These are phyloP conservation scores for Arrhopalites spinosus DNA, from an alignment of 2,888 invertebrate species.

Conservation along the genomic window DNA sequence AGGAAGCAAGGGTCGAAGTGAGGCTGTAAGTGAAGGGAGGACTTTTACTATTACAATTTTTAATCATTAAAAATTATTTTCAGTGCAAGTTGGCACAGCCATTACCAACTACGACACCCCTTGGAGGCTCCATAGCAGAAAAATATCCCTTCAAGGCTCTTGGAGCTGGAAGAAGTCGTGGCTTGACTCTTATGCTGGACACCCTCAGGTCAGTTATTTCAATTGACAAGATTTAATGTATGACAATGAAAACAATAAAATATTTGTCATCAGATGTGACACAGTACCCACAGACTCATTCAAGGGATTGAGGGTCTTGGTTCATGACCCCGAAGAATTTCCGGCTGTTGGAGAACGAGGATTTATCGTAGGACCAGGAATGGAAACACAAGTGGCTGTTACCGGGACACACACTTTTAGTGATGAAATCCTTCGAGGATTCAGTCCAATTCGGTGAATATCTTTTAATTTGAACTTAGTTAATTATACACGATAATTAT, in stretches of 20 bases:
- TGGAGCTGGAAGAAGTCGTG: conserved; percentile 53
- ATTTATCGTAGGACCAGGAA: conserved; percentile 51
- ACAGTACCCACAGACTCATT: conserved; percentile 53
- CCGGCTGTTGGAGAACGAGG: conserved; percentile 53
- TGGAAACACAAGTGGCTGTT: conserved; percentile 51
- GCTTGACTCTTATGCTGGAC: conserved; percentile 53
- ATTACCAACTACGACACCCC: conserved; percentile 38
- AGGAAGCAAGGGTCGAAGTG: neutral
- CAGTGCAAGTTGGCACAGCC: conserved; percentile 5
- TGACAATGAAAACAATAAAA: neutral
- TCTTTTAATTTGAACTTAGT: too few species aligned
- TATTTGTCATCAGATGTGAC: conserved; percentile 40
- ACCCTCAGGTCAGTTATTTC: conserved; percentile 32
- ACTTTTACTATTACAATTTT: too few species aligned
- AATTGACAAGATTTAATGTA: neutral
- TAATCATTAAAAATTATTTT: too few species aligned
- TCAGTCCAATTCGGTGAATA: neutral
- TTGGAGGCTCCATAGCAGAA: conserved; percentile 33
- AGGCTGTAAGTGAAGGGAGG: too few species aligned
- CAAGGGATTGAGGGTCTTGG: conserved; percentile 49
- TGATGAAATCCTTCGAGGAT: conserved; percentile 42
- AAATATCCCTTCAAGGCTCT: conserved; percentile 51
- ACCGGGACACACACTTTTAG: conserved; percentile 52
- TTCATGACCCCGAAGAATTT: conserved; percentile 49
- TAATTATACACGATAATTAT: too few species aligned